Evolutionary conservation across 1,140 invertebrate genomes (phyloP).

Genomic region (Mactra quadrangularis): DNA sequence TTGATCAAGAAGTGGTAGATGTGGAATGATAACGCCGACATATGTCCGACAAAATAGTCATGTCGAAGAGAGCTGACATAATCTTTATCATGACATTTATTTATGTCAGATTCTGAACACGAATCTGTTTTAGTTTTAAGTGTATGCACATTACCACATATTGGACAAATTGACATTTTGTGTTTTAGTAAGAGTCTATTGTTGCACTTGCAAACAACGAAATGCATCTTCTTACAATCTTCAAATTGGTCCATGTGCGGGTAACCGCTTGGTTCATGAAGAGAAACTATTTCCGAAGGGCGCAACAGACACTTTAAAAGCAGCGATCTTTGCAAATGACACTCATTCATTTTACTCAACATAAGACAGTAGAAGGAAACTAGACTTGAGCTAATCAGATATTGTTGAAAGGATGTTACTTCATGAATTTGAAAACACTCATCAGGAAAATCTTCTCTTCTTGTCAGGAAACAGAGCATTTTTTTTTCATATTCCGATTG

Average conservation of each 20-base stretch:
- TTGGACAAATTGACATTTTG: not conserved
- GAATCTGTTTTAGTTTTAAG: not conserved
- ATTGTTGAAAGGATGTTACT: slow-evolving; percentile 14
- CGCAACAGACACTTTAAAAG: too few relatives aligned
- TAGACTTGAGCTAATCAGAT: slow-evolving; percentile 9
- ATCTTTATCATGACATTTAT: not conserved
- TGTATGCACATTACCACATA: not conserved
- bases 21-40: not conserved
- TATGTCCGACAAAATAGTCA: too few relatives aligned
- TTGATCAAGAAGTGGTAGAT: slow-evolving; percentile 5
- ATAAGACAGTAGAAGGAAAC: slow-evolving; percentile 2
- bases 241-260: too few relatives aligned
- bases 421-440: not conserved
- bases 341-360: too few relatives aligned
- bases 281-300: too few relatives aligned
- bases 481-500: not conserved
- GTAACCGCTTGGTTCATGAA: too few relatives aligned
- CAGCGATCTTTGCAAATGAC: too few relatives aligned
- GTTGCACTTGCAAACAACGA: too few relatives aligned
- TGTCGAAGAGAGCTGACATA: not conserved
- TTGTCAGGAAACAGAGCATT: slow-evolving; percentile 4
- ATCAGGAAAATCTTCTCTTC: slow-evolving; percentile 10
- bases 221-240: too few relatives aligned
- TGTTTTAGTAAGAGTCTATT: too few relatives aligned
- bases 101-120: not conserved